Percentiles rank a stretch among this genome's conserved stretches.
Evolutionary conservation across 2,888 invertebrate genomes (phyloP).

Genomic region (Amblyjoppa proteus): DNA sequence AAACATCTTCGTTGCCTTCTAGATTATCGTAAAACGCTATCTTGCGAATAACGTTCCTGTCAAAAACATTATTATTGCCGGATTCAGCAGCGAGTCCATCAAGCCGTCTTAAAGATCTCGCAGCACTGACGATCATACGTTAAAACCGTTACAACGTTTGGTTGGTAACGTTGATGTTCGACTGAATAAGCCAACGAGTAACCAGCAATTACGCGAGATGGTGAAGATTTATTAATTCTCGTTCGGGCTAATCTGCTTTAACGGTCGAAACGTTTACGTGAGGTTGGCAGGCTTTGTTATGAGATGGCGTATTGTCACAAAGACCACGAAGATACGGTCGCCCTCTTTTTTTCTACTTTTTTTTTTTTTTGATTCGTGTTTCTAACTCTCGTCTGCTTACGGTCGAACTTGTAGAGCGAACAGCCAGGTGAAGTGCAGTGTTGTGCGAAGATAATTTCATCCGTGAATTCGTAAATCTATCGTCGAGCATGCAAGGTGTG

Average conservation of each 20-base stretch:
- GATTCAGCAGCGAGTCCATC: slow-evolving; percentile 38
- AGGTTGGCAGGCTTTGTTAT: neutral
- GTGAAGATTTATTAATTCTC: neutral
- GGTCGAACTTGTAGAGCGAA: slow-evolving; percentile 25
- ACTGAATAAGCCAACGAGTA: slow-evolving; percentile 2
- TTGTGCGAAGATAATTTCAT: slow-evolving; percentile 52
- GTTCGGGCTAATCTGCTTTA: neutral
- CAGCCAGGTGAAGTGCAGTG: slow-evolving; percentile 54
- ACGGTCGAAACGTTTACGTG: neutral
- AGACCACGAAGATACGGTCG: slow-evolving; percentile 15
- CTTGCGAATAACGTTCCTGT: slow-evolving; percentile 27
- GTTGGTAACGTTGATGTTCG: neutral
- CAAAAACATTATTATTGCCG: slow-evolving; percentile 59
- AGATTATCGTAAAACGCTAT: slow-evolving; percentile 45
- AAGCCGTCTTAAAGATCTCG: slow-evolving; percentile 38
- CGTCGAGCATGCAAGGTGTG: slow-evolving; percentile 68
- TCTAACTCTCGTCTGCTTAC: slow-evolving; percentile 34
- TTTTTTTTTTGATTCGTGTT: neutral
- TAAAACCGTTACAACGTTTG: slow-evolving; percentile 41
- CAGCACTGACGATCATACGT: slow-evolving; percentile 42
- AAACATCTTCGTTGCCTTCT: slow-evolving; percentile 60
- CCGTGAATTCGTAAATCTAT: slow-evolving; percentile 33
- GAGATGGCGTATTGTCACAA: neutral
- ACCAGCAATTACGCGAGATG: neutral
- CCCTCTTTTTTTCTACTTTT: neutral